Evolutionary conservation across 30 jellyfish, hydroid and myxozoan genomes (phyloP).

Genomic region (Pseudorhiza aurosa): DNA sequence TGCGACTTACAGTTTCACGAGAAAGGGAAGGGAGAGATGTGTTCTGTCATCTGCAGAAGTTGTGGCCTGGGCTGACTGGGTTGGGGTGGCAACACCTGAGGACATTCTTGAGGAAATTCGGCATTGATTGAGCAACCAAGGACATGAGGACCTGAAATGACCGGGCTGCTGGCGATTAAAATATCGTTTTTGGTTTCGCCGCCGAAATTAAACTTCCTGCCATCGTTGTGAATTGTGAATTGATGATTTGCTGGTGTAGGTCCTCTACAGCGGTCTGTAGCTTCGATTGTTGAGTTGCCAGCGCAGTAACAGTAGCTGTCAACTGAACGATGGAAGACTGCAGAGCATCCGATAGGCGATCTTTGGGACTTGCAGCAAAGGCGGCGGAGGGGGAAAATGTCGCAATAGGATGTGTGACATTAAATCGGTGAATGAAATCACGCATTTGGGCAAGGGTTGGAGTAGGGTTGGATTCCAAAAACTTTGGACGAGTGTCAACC

Average conservation of each 20-base stretch:
- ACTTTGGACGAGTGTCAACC: background rate
- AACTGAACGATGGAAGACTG: no score
- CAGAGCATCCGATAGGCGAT: background rate
- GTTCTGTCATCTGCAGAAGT: background rate
- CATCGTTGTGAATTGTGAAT: background rate
- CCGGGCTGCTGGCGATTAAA: no score
- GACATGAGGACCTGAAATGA: no score
- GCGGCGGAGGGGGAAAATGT: slow-evolving; percentile 36
- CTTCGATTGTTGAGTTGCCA: no score
- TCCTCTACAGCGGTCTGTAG: no score
- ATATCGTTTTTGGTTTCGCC: no score
- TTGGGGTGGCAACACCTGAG: background rate
- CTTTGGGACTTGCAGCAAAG: background rate
- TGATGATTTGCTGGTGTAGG: background rate
- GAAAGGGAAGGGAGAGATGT: background rate
- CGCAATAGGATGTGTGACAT: no score
- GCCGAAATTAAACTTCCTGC: background rate
- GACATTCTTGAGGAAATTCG: background rate
- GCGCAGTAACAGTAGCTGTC: no score
- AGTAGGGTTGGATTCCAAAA: slow-evolving; percentile 21
- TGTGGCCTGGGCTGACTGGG: no score
- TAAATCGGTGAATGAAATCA: no score
- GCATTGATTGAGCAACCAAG: slow-evolving; percentile 1
- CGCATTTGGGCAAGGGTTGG: no score
- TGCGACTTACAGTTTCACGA: background rate